Conservation (phyloP, 2,888 invertebrate species). For the Mesorhabditis spiculigera region DNA sequence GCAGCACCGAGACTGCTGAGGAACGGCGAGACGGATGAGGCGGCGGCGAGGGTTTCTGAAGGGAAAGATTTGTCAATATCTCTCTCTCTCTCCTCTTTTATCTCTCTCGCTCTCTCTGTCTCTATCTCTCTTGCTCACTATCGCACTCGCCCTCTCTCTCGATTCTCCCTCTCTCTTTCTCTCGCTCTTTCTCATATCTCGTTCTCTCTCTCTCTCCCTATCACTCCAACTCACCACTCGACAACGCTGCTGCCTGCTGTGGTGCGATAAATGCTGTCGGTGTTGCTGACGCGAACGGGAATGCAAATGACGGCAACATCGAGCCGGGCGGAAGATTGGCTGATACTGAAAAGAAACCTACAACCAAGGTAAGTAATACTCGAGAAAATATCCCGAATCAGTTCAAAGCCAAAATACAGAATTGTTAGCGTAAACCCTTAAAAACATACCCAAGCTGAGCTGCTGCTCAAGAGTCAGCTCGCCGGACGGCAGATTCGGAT, state of each 20-base stretch:
- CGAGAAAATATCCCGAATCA: not conserved
- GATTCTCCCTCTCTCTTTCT: too few species aligned
- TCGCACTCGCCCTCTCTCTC: too few species aligned
- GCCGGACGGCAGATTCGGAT: conserved; percentile 92
- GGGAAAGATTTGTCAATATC: too few species aligned
- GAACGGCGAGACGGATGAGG: conserved; percentile 12
- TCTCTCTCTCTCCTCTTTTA: too few species aligned
- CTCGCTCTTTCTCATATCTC: too few species aligned
- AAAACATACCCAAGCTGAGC: conserved; percentile 32
- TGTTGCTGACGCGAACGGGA: conserved; percentile 18
- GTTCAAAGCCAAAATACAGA: not conserved
- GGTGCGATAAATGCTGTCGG: conserved; percentile 12
- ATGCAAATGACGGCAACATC: conserved; percentile 18
- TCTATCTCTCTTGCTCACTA: too few species aligned
- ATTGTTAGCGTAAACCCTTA: not conserved
- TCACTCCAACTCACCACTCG: conserved; percentile 8
- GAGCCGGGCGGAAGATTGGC: conserved; percentile 10
- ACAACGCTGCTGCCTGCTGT: conserved; percentile 15
- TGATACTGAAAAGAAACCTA: conserved; percentile 1
- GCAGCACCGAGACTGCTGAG: conserved; percentile 11
- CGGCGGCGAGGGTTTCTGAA: conserved; percentile 13
- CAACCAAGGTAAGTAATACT: not conserved
- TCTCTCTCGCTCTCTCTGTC: too few species aligned
- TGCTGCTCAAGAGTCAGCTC: conserved; percentile 65
- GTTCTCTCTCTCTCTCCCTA: not conserved